Evolutionary conservation across 2,888 invertebrate genomes (phyloP), one percentile per base, ranked within the genome.

Genomic region (Ophion costatus): DNA sequence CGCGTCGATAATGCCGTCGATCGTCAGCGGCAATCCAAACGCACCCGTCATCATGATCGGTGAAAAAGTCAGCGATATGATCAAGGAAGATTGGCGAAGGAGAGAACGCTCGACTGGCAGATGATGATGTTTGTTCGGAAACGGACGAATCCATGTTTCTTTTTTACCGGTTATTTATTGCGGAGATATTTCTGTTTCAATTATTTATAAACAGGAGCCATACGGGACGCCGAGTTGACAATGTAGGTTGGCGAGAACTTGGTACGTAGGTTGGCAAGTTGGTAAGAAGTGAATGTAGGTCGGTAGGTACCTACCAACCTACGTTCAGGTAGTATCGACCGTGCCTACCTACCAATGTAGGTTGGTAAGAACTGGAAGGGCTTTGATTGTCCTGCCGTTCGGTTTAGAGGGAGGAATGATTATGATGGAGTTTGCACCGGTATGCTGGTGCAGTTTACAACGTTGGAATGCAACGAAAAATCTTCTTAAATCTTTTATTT

Each of bases 41-140:
- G 98, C 98, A 0, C 98, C 98, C 0, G 96, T 96, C 1, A 97
- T 98, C 66, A 98, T 98, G 97, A 98, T 98, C 75, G 98, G 97
- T 0, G 98, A 98, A 91, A 98, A 98, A 92, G 98, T 96, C 0
- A 96, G 98, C 9, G 98, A 98, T 91, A 96, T 98, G 95, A 97
- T 98, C 86, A 98, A 98, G 92, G 96, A 97, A 92, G 97, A 98
- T 93, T 98, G 97, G 97, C 59, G 80, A 0, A 56, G 57, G 4
- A 61, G 69, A 0, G 80, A 80, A 78, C 82, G 85, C 24, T 69
- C 82, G 5, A 9, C 24, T 6, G 84, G 87, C 11, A 79, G 83
- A 83, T 85, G 71, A 71, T 33, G 0, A 29, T 1, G 2, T 22
- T 1, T 22, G 11, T 45, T n/a, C 7, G 11, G 1, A 20, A 42